phyloP scores from a whole-genome alignment of 2,888 invertebrate species.

The Cancer borealis region DNA sequence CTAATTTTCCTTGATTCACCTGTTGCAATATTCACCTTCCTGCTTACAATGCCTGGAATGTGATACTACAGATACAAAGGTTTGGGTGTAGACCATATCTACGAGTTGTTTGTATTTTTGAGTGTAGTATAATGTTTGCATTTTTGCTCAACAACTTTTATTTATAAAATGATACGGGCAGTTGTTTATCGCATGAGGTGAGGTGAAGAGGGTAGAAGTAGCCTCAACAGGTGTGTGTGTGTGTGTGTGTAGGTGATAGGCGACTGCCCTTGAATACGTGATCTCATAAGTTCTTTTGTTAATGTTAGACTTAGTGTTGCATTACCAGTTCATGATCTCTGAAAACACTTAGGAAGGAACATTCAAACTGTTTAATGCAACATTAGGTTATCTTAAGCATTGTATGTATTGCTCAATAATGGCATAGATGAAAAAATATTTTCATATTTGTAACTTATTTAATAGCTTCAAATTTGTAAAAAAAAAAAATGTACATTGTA shows the following conservation, averaged over 20 bases:
- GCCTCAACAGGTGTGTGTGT: neutral
- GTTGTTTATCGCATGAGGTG: neutral
- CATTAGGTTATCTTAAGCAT: conserved; percentile 52
- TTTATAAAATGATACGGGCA: neutral
- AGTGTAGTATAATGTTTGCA: conserved; percentile 3
- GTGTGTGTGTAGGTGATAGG: neutral
- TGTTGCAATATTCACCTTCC: neutral
- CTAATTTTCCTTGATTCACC: neutral
- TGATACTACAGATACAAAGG: conserved; percentile 8
- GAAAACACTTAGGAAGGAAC: neutral
- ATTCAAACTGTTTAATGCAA: conserved; percentile 36
- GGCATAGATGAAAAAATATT: conserved; percentile 67
- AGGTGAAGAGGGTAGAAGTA: conserved; percentile 27
- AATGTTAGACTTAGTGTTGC: conserved; percentile 37
- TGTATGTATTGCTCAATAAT: conserved; percentile 68
- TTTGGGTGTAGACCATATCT: conserved; percentile 21
- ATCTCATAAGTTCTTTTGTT: conserved; percentile 55
- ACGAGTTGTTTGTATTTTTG: conserved; percentile 11
- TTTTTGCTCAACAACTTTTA: conserved; percentile 18
- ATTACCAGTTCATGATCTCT: neutral
- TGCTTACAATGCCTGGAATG: conserved; percentile 8
- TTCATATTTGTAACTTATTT: conserved; percentile 68
- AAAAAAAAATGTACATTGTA: conserved; percentile 57
- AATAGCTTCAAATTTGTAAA: conserved; percentile 62
- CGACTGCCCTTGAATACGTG: conserved; percentile 33